Evolutionary conservation across 2,797 vertebrate species (phyloP), one percentile per base, ranked within the genome.

Genomic region (Gobio occitaniae): DNA sequence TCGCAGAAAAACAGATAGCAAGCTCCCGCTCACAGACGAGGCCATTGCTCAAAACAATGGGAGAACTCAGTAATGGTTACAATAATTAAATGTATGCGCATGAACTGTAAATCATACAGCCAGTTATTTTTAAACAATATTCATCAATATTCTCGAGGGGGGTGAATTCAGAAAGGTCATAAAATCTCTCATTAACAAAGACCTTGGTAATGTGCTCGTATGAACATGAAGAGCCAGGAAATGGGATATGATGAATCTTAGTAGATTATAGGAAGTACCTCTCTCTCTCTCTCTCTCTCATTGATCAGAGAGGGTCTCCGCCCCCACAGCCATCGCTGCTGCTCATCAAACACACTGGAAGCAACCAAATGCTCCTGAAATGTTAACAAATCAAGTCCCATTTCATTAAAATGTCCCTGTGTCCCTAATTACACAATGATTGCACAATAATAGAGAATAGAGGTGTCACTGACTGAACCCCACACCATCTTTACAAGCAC

Each of bases 101-200:
- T 68, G 80, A 89, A 89, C 91, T 90, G 91, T 94, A 93, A 91
- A 95, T 93, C 93, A 94, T 87, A 36, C 80, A 63, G 76, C 84
- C 82, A 89, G 89, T 89, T 93, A 92, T 92, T 91, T 92, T 92
- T 93, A 92, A 90, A 91, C 90, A 93, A 80, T 89, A 94, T 93
- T 88, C 92, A 91, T 89, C 88, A 68, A 89, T 91, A 92, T 91
- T 93, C 93, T 94, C 93, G 3, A 87, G 90, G 91, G 93, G 93
- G 38, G 90, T 93, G 92, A 93, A 93, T 90, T 92, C 76, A 88
- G 84, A 94, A 94, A 94, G 92, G 93, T 94, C 93, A 94, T 90
- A 87, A 82, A 17, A 87, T 87, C 89, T 92, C 91, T 94, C 91
- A 94, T 95, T 93, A 94, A 91, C 87, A 90, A 75, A 32, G 84